A percentile compares a stretch with the other conserved stretches of the same genome.
phyloP scores from a whole-genome alignment of 53 echinoderm and acorn worm species.

The Astropecten irregularis region DNA sequence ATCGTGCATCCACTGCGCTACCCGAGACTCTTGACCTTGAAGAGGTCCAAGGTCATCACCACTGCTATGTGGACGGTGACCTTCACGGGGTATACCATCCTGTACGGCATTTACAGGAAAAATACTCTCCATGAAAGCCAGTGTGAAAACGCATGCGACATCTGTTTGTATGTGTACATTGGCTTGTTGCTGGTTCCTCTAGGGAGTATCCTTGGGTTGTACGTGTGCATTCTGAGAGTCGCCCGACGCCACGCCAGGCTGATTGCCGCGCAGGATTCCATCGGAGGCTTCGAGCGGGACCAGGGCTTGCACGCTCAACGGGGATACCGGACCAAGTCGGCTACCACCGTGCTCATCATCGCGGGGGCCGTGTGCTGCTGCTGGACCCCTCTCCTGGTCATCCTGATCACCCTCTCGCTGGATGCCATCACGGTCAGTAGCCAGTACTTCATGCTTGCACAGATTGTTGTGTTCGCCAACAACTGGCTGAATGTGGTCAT shows the following conservation, averaged over 20 bases:
- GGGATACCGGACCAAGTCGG: neutral
- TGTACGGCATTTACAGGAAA: neutral
- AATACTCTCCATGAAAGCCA: neutral
- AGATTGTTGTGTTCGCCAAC: neutral
- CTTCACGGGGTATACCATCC: neutral
- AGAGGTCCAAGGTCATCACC: neutral
- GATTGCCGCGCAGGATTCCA: neutral
- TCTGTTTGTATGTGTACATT: neutral
- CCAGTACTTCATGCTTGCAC: neutral
- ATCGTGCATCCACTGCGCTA: slow-evolving; percentile 7
- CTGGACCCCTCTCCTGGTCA: neutral
- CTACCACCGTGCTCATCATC: neutral
- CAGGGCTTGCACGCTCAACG: neutral
- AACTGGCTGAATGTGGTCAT: slow-evolving; percentile 8
- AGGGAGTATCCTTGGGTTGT: neutral
- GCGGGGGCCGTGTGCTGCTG: neutral
- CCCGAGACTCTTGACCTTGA: neutral
- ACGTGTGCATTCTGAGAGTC: neutral
- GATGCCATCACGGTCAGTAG: too few relatives aligned
- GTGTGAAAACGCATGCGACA: neutral
- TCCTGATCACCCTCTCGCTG: neutral
- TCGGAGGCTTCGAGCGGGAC: neutral
- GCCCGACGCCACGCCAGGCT: neutral
- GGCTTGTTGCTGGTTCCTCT: neutral
- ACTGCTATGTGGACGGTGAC: neutral